phyloP scores from a whole-genome alignment of 1,140 invertebrate genomes.

The Dicyema japonicum region DNA sequence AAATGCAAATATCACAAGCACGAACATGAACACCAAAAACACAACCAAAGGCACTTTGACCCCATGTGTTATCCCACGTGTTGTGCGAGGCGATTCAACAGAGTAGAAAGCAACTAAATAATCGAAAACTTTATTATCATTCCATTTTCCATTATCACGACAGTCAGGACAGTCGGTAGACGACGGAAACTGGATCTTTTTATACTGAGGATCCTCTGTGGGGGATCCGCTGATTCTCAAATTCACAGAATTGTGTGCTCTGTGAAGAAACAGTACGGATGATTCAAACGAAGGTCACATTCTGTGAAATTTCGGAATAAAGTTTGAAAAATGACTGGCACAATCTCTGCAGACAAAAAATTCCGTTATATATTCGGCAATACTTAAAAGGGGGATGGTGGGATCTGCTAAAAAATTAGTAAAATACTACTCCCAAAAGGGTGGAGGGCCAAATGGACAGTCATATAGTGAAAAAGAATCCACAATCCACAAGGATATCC shows the following conservation, averaged over 20 bases:
- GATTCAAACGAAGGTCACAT: neutral
- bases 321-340: neutral
- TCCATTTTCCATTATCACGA: slow-evolving; percentile 1
- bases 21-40: too few relatives aligned
- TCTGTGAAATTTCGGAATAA: neutral
- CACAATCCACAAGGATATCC: slow-evolving; percentile 4
- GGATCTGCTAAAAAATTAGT: neutral
- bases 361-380: neutral
- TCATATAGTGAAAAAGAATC: slow-evolving; percentile 2
- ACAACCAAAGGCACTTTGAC: too few relatives aligned
- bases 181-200: slow-evolving; percentile 3
- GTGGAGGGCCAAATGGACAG: slow-evolving; percentile 1
- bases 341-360: neutral
- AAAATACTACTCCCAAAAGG: neutral
- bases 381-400: neutral
- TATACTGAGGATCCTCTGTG: slow-evolving; percentile 4
- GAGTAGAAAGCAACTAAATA: slow-evolving; percentile 1
- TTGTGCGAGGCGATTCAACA: too few relatives aligned
- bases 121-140: slow-evolving; percentile 1
- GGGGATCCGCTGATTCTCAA: slow-evolving; percentile 1
- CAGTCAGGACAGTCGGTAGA: slow-evolving; percentile 2
- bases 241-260: slow-evolving; percentile 4
- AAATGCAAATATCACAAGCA: too few relatives aligned
- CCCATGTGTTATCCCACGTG: too few relatives aligned
- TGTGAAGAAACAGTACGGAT: slow-evolving; percentile 3